These are phyloP conservation scores for Neotoma lepida DNA, from an alignment of 2,113 vertebrate genomes.

Conservation along the genomic window DNA sequence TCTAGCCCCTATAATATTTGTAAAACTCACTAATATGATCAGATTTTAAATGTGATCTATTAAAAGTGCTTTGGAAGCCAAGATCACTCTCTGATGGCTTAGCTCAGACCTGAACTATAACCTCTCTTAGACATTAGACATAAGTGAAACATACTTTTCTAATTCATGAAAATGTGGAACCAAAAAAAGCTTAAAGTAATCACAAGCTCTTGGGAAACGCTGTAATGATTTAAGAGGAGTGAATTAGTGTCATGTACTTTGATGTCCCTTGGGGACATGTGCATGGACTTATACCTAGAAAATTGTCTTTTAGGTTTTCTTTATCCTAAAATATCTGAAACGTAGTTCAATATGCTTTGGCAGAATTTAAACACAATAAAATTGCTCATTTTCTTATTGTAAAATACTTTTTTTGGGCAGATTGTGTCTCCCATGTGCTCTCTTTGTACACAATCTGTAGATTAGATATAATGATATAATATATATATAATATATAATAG, in stretches of 20 bases:
- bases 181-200: neutral
- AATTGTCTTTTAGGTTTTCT: neutral
- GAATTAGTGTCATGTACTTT: constrained; percentile 4
- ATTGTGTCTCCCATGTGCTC: neutral
- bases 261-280: neutral
- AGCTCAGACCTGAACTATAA: neutral
- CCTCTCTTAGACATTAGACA: neutral
- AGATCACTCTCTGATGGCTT: neutral
- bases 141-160: neutral
- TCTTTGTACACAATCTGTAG: neutral
- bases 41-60: neutral
- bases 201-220: neutral
- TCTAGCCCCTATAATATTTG: neutral
- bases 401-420: neutral
- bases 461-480: neutral
- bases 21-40: neutral
- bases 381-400: neutral
- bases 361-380: neutral
- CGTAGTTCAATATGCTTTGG: constrained; percentile 42
- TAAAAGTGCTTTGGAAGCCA: constrained; percentile 1
- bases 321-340: neutral
- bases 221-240: constrained; percentile 2
- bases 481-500: no score
- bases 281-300: neutral
- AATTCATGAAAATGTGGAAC: neutral